Conservation (phyloP, 2,113 vertebrate genomes). For the Sceloporus undulatus region DNA sequence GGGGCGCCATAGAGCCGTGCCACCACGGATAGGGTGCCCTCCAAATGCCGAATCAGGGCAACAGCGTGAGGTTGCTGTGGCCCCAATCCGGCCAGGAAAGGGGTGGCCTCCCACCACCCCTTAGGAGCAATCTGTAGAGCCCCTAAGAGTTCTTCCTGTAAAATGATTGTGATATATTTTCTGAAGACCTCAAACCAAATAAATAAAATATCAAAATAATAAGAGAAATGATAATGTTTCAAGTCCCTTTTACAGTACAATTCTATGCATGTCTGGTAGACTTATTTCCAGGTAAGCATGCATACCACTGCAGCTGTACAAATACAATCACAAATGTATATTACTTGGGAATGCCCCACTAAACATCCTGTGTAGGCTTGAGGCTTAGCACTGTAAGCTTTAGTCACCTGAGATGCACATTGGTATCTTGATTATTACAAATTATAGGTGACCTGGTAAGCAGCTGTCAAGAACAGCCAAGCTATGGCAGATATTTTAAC, state of each 20-base stretch:
- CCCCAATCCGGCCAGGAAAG: too few relatives aligned
- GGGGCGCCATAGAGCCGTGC: too few relatives aligned
- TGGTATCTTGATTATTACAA: not conserved
- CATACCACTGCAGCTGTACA: not conserved
- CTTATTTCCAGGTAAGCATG: not conserved
- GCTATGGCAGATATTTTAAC: not conserved
- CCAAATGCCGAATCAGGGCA: too few relatives aligned
- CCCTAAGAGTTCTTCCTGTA: not conserved
- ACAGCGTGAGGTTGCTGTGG: too few relatives aligned
- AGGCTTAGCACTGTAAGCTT: not conserved
- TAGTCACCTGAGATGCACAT: not conserved
- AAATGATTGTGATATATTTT: not conserved
- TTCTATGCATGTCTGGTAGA: not conserved
- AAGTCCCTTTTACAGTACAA: not conserved
- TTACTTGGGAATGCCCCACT: not conserved
- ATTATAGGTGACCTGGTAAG: not conserved
- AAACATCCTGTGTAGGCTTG: not conserved
- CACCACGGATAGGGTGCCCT: too few relatives aligned
- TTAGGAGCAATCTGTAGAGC: too few relatives aligned
- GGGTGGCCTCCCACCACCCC: too few relatives aligned
- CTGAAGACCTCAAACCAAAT: not conserved
- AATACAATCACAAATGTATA: not conserved
- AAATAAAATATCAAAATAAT: rapidly evolving
- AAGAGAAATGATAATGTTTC: not conserved
- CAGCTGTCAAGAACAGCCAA: not conserved